phyloP scores from a whole-genome alignment of 1,140 invertebrate species.

The Pseudomyrmex sp. region DNA sequence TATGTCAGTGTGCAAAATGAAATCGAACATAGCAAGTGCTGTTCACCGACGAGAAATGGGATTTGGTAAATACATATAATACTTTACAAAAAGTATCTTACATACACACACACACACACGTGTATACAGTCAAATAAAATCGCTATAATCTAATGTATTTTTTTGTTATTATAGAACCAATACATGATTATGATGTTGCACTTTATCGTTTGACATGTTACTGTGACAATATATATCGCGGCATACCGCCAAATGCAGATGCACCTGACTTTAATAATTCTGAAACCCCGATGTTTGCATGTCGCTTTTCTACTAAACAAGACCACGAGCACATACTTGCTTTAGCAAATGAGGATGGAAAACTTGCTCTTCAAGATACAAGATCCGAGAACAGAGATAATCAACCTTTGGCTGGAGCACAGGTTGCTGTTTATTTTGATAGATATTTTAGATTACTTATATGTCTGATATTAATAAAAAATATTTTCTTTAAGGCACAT shows the following conservation, averaged over 20 bases:
- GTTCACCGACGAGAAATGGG: conserved; percentile 78
- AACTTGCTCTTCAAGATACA: conserved; percentile 88
- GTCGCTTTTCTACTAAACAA: conserved; percentile 82
- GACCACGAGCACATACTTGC: conserved; percentile 90
- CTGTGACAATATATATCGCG: conserved; percentile 77
- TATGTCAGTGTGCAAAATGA: conserved; percentile 74
- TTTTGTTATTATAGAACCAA: conserved; percentile 69
- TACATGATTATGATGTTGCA: conserved; percentile 78
- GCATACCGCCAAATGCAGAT: conserved; percentile 79
- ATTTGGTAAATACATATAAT: conserved; percentile 74
- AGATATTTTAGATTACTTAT: not conserved
- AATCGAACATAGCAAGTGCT: conserved; percentile 71
- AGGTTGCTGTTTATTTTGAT: conserved; percentile 52
- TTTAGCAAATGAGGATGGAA: conserved; percentile 94
- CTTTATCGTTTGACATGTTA: conserved; percentile 80
- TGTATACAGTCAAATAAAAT: conserved; percentile 31
- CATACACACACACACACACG: conserved; percentile 9
- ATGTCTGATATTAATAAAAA: not conserved
- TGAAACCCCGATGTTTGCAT: conserved; percentile 82
- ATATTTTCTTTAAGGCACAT: conserved; percentile 87
- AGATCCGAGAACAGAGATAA: conserved; percentile 62
- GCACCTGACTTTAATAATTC: conserved; percentile 73
- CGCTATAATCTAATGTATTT: not conserved
- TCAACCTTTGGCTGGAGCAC: conserved; percentile 70
- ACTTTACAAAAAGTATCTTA: not conserved